A percentile compares a stretch with the other conserved stretches of the same genome.
phyloP scores from a whole-genome alignment of 2,113 vertebrate species.

The Setophaga kirtlandii region DNA sequence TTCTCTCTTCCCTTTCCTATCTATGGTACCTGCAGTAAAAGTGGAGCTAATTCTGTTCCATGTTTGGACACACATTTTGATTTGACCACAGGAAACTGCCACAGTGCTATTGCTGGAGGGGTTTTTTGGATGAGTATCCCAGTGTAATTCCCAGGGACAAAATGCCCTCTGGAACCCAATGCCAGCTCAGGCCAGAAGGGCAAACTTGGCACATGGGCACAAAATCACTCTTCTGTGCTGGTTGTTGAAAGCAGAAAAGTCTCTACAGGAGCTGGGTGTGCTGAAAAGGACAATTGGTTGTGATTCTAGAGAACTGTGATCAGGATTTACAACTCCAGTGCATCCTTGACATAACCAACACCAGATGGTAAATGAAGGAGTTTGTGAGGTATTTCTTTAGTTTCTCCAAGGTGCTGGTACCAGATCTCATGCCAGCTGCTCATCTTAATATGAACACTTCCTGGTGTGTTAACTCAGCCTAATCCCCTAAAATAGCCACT shows the following conservation, averaged over 20 bases:
- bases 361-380: not conserved
- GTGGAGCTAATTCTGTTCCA: not conserved
- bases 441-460: not conserved
- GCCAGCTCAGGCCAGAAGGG: not conserved
- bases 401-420: not conserved
- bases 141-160: not conserved
- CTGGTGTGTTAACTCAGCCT: not conserved
- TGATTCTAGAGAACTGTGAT: not conserved
- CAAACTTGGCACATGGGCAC: not conserved
- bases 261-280: not conserved
- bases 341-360: not conserved
- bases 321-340: not conserved
- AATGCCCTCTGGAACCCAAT: not conserved
- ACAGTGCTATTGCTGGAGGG: too few relatives aligned
- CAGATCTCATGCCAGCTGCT: not conserved
- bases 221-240: not conserved
- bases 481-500: not conserved
- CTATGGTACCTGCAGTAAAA: not conserved
- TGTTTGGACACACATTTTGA: not conserved
- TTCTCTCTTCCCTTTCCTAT: not conserved
- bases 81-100: not conserved
- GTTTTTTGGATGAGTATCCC: not conserved
- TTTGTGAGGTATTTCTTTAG: not conserved
- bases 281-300: not conserved
- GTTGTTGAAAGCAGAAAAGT: not conserved